Percentiles rank a stretch among this genome's conserved stretches.
Conservation (phyloP, 2,888 invertebrate genomes). For the Matsumyia berberina region DNA sequence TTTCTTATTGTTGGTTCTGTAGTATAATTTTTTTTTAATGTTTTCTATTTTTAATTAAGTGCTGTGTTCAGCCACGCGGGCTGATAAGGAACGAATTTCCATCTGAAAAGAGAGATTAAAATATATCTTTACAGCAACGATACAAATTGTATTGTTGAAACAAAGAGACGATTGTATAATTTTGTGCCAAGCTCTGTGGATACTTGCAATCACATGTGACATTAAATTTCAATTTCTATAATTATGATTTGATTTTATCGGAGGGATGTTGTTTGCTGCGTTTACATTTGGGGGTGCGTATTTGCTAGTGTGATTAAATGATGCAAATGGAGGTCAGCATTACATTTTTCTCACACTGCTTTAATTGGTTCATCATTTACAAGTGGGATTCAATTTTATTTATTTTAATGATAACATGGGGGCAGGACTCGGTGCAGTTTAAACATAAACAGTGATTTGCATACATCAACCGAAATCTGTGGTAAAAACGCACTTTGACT, state of each 20-base stretch:
- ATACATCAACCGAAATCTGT: background rate
- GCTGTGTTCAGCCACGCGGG: background rate
- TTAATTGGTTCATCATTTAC: background rate
- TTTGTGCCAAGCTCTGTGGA: background rate
- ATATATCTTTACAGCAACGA: background rate
- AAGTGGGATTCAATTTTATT: constrained; percentile 8
- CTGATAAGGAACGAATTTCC: constrained; percentile 21
- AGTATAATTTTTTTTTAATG: background rate
- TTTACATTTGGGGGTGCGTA: background rate
- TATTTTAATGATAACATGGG: background rate
- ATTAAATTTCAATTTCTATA: background rate
- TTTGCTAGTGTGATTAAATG: background rate
- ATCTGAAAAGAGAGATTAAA: constrained; percentile 38
- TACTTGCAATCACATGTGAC: background rate
- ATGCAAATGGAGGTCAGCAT: constrained; percentile 13
- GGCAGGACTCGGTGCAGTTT: constrained; percentile 3
- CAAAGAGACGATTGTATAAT: constrained; percentile 2
- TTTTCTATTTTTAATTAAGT: constrained; percentile 12
- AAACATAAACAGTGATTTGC: background rate
- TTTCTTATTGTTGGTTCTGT: constrained; percentile 7
- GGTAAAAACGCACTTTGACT: background rate
- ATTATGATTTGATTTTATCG: constrained; percentile 3
- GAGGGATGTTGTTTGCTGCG: background rate
- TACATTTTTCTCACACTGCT: background rate
- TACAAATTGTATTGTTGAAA: background rate